A percentile compares a stretch with the other conserved stretches of the same genome.
phyloP scores from a whole-genome alignment of 2,888 invertebrate genomes.

The Erebia epiphron region DNA sequence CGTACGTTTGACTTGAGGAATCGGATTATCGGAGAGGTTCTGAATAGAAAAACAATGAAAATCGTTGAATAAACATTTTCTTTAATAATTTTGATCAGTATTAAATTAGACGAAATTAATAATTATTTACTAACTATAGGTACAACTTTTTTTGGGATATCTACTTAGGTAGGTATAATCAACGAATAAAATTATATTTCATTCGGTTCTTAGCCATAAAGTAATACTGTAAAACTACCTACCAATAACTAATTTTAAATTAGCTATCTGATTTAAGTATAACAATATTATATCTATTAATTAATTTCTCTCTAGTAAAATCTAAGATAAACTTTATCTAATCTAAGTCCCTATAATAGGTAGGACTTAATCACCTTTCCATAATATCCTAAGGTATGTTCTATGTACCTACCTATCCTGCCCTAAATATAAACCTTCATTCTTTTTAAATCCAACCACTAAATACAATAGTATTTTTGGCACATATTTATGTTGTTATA shows the following conservation, averaged over 20 bases:
- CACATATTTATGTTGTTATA: slow-evolving; percentile 29
- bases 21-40: too few species aligned
- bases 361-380: too few species aligned
- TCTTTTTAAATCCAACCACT: neutral
- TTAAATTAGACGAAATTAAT: neutral
- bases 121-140: too few species aligned
- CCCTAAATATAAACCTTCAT: neutral
- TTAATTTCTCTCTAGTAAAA: slow-evolving; percentile 15
- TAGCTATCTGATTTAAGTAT: neutral
- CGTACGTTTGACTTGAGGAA: too few species aligned
- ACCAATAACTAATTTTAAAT: neutral
- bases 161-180: too few species aligned
- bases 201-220: neutral
- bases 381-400: too few species aligned
- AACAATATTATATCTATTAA: neutral
- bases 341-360: neutral
- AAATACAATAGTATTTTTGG: slow-evolving; percentile 32
- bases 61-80: too few species aligned
- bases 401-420: neutral
- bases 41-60: too few species aligned
- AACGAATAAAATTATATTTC: neutral
- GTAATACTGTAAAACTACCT: neutral
- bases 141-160: too few species aligned
- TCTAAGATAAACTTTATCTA: neutral
- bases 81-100: too few species aligned